Conservation (phyloP, 2,797 vertebrate species). For the Sphenodon punctatus region DNA sequence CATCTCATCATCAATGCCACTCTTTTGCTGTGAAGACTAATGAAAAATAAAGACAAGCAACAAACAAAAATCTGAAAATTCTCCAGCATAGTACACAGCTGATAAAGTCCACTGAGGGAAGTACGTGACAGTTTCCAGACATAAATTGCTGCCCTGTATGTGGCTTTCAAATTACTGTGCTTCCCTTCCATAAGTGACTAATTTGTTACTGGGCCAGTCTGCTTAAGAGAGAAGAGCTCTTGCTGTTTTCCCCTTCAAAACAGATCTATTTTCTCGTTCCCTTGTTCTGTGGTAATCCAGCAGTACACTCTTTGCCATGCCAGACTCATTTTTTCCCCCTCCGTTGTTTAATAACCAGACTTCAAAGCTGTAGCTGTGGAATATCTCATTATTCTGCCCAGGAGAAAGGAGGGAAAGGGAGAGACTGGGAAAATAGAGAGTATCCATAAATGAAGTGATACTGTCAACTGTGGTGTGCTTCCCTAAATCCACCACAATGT, state of each 20-base stretch:
- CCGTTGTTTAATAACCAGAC: slow-evolving; percentile 56
- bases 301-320: slow-evolving; percentile 24
- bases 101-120: not conserved
- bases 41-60: not conserved
- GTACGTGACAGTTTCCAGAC: slow-evolving; percentile 29
- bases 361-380: slow-evolving; percentile 29
- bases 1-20: too few relatives aligned
- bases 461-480: slow-evolving; percentile 58
- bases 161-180: slow-evolving; percentile 35
- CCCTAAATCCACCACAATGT: slow-evolving; percentile 8
- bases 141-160: slow-evolving; percentile 33
- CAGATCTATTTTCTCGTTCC: slow-evolving; percentile 53
- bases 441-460: slow-evolving; percentile 54
- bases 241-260: slow-evolving; percentile 43
- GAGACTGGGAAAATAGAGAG: not conserved
- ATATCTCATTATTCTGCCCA: slow-evolving; percentile 55
- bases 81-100: not conserved
- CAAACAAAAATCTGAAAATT: slow-evolving; percentile 46
- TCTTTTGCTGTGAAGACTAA: slow-evolving; percentile 1
- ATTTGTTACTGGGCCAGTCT: slow-evolving; percentile 23
- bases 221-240: slow-evolving; percentile 45
- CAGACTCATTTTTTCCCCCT: slow-evolving; percentile 39
- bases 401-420: slow-evolving; percentile 37
- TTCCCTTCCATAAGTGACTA: not conserved
- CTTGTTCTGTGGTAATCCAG: slow-evolving; percentile 37